Percentiles rank a stretch among this genome's conserved stretches.
Evolutionary conservation across 1,140 invertebrate genomes (phyloP).

Genomic region (Antheraea pernyi): DNA sequence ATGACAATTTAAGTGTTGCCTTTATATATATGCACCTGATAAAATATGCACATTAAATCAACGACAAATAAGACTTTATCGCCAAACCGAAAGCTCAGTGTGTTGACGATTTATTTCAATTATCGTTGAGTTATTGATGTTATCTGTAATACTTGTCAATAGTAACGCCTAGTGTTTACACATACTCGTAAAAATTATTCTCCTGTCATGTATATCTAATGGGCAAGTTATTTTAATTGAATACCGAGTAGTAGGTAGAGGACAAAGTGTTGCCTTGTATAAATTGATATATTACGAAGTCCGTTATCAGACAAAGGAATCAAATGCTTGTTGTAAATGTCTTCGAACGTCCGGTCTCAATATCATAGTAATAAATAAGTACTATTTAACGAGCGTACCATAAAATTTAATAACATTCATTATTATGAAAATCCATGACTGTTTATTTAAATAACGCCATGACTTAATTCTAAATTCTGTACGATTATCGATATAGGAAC

Average conservation of each 20-base stretch:
- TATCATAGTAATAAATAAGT: constrained; percentile 2
- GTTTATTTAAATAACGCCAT: background rate
- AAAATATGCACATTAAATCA: background rate
- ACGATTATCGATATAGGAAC: too few relatives aligned
- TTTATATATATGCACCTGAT: background rate
- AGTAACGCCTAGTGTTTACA: constrained; percentile 27
- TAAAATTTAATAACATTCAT: constrained; percentile 7
- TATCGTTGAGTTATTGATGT: constrained; percentile 33
- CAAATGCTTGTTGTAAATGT: constrained; percentile 1
- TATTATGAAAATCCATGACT: background rate
- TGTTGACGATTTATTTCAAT: constrained; percentile 48
- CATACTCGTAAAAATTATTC: background rate
- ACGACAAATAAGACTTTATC: background rate
- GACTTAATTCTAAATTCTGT: background rate
- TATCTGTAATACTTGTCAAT: constrained; percentile 15
- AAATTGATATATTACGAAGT: constrained; percentile 7
- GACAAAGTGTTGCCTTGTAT: constrained; percentile 10
- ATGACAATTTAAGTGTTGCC: background rate
- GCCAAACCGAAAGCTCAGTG: constrained; percentile 13
- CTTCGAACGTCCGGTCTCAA: constrained; percentile 3
- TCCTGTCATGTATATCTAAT: background rate
- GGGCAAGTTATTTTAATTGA: background rate
- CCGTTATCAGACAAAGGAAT: constrained; percentile 2
- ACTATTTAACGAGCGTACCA: constrained; percentile 4
- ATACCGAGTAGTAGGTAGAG: background rate